Percentiles rank a stretch among this genome's conserved stretches.
These are phyloP conservation scores for Distichodus sexfasciatus DNA, from an alignment of 2,797 vertebrate genomes.

Conservation along the genomic window DNA sequence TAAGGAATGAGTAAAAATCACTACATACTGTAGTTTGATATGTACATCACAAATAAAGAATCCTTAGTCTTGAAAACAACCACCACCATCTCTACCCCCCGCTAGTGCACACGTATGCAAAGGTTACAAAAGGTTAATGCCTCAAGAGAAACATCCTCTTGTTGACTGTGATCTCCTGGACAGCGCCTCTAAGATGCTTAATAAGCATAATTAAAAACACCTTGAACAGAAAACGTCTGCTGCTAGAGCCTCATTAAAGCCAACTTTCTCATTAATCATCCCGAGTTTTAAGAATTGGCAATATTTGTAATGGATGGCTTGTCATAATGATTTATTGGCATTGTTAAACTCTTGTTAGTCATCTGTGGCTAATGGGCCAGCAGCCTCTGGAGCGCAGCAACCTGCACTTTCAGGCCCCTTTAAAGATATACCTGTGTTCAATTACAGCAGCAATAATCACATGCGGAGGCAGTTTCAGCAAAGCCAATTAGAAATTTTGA, in stretches of 20 bases:
- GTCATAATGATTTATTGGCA: conserved; percentile 41
- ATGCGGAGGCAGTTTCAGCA: too few species aligned
- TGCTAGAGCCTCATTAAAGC: conserved; percentile 18
- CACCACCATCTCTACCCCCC: too few species aligned
- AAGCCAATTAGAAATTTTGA: too few species aligned
- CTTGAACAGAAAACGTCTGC: conserved; percentile 13
- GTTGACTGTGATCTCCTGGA: conserved; percentile 5
- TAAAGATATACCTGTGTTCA: too few species aligned
- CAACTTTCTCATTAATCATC: conserved; percentile 38
- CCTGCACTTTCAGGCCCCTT: conserved; percentile 5
- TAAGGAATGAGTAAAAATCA: too few species aligned
- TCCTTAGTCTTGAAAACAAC: too few species aligned
- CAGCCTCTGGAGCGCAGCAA: not conserved
- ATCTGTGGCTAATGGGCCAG: conserved; percentile 6
- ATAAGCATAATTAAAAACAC: conserved; percentile 31
- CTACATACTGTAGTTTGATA: too few species aligned
- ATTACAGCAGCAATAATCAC: too few species aligned
- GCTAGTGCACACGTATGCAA: not conserved
- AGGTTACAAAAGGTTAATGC: not conserved
- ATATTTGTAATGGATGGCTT: conserved; percentile 36
- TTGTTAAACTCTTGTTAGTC: conserved; percentile 9
- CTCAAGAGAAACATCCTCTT: not conserved
- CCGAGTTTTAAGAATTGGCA: conserved; percentile 34
- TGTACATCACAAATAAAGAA: too few species aligned
- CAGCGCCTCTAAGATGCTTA: conserved; percentile 8